Evolutionary conservation across 2,797 vertebrate species (phyloP).

Genomic region (Enteromius afrohamiltoni): DNA sequence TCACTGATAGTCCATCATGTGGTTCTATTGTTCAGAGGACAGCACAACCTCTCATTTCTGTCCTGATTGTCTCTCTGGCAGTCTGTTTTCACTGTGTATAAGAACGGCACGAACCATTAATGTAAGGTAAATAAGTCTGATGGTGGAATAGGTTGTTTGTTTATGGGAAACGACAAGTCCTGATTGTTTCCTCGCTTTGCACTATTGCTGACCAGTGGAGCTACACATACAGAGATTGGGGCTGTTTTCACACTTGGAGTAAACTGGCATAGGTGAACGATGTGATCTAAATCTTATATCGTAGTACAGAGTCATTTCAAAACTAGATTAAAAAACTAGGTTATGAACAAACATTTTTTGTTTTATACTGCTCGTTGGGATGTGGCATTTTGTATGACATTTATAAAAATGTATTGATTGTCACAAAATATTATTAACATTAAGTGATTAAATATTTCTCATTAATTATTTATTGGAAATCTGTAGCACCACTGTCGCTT

Average conservation of each 20-base stretch:
- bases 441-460: neutral
- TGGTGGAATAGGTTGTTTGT: conserved; percentile 13
- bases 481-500: neutral
- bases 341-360: neutral
- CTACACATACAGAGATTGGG: conserved; percentile 8
- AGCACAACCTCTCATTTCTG: conserved; percentile 26
- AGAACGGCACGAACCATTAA: conserved; percentile 46
- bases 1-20: conserved; percentile 59
- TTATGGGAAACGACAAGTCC: neutral
- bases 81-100: conserved; percentile 47
- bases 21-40: conserved; percentile 53
- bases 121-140: conserved; percentile 50
- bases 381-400: neutral
- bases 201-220: conserved; percentile 13
- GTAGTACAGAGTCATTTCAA: neutral
- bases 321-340: neutral
- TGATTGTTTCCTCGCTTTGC: conserved; percentile 8
- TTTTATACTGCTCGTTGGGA: neutral
- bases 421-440: neutral
- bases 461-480: neutral
- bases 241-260: conserved; percentile 23
- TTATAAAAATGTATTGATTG: neutral
- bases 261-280: neutral
- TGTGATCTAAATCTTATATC: neutral
- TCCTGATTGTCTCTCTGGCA: conserved; percentile 26